Percentiles rank a stretch among this genome's conserved stretches.
Evolutionary conservation across 2,113 vertebrate species (phyloP).

Genomic region (Austrofundulus limnaeus): DNA sequence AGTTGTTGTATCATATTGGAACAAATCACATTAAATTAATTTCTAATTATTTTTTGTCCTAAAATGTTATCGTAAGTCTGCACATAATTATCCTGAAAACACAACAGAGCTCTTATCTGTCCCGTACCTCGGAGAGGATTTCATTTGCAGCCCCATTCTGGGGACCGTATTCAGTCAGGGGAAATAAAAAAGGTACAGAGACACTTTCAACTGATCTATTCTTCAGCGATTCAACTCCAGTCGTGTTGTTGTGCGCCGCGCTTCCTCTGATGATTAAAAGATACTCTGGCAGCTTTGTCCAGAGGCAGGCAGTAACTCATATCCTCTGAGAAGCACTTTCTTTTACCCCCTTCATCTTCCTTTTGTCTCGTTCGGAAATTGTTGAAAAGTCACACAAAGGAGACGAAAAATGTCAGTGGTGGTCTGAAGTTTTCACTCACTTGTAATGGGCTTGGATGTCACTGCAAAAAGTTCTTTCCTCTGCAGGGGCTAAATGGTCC

Average conservation of each 20-base stretch:
- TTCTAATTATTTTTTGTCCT: not conserved
- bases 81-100: slow-evolving; percentile 30
- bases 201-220: slow-evolving; percentile 32
- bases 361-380: slow-evolving; percentile 15
- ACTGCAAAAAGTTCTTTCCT: not conserved
- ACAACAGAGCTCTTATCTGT: slow-evolving; percentile 32
- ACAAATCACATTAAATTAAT: slow-evolving; percentile 3
- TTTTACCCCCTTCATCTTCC: slow-evolving; percentile 1
- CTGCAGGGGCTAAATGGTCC: not conserved
- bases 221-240: slow-evolving; percentile 29
- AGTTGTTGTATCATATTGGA: slow-evolving; percentile 5
- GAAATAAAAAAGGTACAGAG: slow-evolving; percentile 1
- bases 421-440: not conserved
- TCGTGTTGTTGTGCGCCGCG: slow-evolving; percentile 19
- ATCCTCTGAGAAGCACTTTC: slow-evolving; percentile 40
- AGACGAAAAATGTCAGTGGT: not conserved
- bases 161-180: slow-evolving; percentile 15
- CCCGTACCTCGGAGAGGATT: slow-evolving; percentile 26
- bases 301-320: slow-evolving; percentile 33
- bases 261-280: slow-evolving; percentile 56
- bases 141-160: slow-evolving; percentile 42
- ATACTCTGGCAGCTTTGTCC: slow-evolving; percentile 42
- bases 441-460: not conserved
- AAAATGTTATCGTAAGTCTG: slow-evolving; percentile 8
- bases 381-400: slow-evolving; percentile 2